Conservation (phyloP, 2,113 vertebrate species). For the Apaloderma vittatum region DNA sequence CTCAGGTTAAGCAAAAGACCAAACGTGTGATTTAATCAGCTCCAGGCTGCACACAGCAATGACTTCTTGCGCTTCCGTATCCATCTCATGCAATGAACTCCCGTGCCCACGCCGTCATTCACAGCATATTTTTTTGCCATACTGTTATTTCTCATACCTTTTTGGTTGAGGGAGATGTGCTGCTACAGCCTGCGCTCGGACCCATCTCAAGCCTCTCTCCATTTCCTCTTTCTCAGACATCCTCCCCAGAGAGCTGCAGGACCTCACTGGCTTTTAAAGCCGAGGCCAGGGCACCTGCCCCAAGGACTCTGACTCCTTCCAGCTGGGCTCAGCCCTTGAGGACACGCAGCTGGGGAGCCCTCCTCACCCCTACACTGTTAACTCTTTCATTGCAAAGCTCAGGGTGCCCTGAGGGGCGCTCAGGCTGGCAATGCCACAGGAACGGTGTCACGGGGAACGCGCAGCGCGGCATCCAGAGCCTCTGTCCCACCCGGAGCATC, state of each 20-base stretch:
- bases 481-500: not conserved
- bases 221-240: fast-evolving
- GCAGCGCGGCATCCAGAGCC: fast-evolving
- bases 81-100: not conserved
- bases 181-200: not conserved
- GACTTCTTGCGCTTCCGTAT: not conserved
- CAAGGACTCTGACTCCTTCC: not conserved
- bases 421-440: fast-evolving
- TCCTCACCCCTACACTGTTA: fast-evolving
- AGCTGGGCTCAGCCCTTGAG: not conserved
- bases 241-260: fast-evolving
- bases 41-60: fast-evolving
- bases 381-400: not conserved
- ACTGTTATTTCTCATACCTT: not conserved
- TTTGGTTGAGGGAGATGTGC: fast-evolving
- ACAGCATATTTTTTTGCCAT: fast-evolving
- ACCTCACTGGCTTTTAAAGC: fast-evolving
- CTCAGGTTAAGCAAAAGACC: not conserved
- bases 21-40: not conserved
- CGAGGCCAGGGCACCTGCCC: not conserved
- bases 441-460: fast-evolving
- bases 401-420: not conserved
- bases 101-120: fast-evolving
- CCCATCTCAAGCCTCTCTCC: fast-evolving
- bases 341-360: not conserved